Conservation (phyloP, 2,888 invertebrate genomes). For the Gasteruption jaculator region DNA sequence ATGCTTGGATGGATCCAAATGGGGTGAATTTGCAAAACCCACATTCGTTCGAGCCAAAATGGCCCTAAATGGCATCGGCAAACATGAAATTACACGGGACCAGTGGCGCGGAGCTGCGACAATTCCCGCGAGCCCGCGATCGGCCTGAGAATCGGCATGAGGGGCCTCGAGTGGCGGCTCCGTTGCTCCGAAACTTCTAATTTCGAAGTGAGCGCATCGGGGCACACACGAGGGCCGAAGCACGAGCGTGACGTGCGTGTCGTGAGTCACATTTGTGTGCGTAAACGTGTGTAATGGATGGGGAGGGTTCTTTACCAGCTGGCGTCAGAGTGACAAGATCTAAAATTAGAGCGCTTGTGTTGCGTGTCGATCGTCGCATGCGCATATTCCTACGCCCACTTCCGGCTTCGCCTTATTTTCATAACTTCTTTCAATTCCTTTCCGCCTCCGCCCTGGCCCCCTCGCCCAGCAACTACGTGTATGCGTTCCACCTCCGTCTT, state of each 20-base stretch:
- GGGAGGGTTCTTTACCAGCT: conserved; percentile 45
- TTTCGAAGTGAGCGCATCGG: too few species aligned
- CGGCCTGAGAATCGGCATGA: too few species aligned
- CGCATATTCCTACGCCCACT: conserved; percentile 48
- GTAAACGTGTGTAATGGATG: conserved; percentile 47
- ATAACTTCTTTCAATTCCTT: conserved; percentile 47
- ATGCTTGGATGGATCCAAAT: too few species aligned
- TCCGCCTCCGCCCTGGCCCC: conserved; percentile 17
- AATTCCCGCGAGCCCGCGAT: too few species aligned
- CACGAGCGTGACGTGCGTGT: conserved; percentile 17
- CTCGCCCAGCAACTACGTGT: conserved; percentile 13
- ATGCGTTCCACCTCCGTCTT: conserved; percentile 11
- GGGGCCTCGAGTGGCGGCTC: too few species aligned
- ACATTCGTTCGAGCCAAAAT: too few species aligned
- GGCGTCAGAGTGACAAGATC: conserved; percentile 51
- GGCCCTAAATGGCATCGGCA: too few species aligned
- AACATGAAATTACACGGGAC: too few species aligned
- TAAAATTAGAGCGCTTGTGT: conserved; percentile 48
- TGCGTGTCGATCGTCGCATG: conserved; percentile 51
- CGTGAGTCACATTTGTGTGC: conserved; percentile 30
- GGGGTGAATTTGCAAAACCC: too few species aligned
- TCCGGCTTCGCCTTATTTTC: conserved; percentile 50
- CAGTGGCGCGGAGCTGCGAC: too few species aligned
- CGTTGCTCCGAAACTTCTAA: too few species aligned
- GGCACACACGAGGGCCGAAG: conserved; percentile 21